A percentile compares a stretch with the other conserved stretches of the same genome.
phyloP scores from a whole-genome alignment of 2,888 invertebrate genomes.

The Cheilosia soror region DNA sequence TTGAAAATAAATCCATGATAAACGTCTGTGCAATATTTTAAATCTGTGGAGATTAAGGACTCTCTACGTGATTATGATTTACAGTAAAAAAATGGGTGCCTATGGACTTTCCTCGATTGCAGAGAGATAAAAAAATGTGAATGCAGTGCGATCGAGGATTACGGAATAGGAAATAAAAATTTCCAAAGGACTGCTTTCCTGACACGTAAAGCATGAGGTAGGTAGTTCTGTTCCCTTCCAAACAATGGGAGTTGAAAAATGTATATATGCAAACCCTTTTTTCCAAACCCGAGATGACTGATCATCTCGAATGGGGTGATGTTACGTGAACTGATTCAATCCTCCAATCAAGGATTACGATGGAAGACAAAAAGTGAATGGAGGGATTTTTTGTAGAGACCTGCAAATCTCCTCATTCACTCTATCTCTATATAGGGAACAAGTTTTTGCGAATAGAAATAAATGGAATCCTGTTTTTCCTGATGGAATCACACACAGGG shows the following conservation, averaged over 20 bases:
- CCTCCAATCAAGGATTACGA: conserved; percentile 66
- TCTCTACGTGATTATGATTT: conserved; percentile 66
- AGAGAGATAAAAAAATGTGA: conserved; percentile 30
- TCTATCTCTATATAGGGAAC: conserved; percentile 37
- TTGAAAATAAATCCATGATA: conserved; percentile 37
- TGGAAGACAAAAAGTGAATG: neutral
- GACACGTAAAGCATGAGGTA: conserved; percentile 58
- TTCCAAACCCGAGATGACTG: conserved; percentile 27
- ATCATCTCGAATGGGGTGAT: conserved; percentile 67
- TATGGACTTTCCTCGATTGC: conserved; percentile 2
- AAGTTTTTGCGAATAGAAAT: conserved; percentile 59
- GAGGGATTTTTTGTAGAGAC: conserved; percentile 24
- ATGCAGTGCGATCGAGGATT: conserved; percentile 49
- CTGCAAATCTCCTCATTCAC: conserved; percentile 53
- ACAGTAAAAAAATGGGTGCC: conserved; percentile 13
- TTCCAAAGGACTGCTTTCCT: conserved; percentile 45
- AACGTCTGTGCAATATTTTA: conserved; percentile 65
- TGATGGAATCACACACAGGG: conserved; percentile 44
- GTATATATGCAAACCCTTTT: conserved; percentile 58
- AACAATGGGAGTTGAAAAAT: conserved; percentile 39
- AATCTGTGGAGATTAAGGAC: conserved; percentile 69
- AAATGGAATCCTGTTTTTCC: conserved; percentile 62
- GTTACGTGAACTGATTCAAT: conserved; percentile 68
- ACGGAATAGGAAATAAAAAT: conserved; percentile 70
- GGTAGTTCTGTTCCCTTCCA: neutral